Percentiles rank a stretch among this genome's conserved stretches.
phyloP scores from a whole-genome alignment of 1,140 invertebrate genomes.

The Penaeus chinensis region DNA sequence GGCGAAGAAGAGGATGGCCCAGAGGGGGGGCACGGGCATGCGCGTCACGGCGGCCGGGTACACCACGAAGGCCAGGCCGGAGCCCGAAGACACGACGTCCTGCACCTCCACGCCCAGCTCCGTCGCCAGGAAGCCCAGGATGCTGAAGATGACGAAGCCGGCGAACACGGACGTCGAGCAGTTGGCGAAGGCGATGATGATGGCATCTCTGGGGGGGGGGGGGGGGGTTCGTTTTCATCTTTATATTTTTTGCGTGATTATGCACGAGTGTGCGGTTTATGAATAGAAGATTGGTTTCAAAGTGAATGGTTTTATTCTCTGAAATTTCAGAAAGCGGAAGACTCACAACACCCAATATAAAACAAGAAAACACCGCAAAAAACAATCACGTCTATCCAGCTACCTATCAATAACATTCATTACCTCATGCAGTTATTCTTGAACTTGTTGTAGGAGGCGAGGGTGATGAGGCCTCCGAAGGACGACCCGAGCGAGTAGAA shows the following conservation, averaged over 20 bases:
- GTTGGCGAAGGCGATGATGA: slow-evolving; percentile 67
- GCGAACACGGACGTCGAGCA: slow-evolving; percentile 68
- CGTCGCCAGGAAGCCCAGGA: slow-evolving; percentile 81
- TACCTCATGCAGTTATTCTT: slow-evolving; percentile 74
- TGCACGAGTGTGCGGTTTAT: too few relatives aligned
- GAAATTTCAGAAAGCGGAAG: too few relatives aligned
- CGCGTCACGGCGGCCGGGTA: slow-evolving; percentile 68
- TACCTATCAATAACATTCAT: slow-evolving; percentile 16
- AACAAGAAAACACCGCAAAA: too few relatives aligned
- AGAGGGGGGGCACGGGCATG: slow-evolving; percentile 67
- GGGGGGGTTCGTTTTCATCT: too few relatives aligned
- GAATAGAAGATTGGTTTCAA: too few relatives aligned
- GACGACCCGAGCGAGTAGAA: slow-evolving; percentile 72
- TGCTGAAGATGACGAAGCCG: slow-evolving; percentile 69
- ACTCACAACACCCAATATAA: too few relatives aligned
- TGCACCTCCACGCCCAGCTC: slow-evolving; percentile 78
- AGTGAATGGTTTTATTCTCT: too few relatives aligned
- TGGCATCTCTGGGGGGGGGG: slow-evolving; percentile 65
- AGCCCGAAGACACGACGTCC: slow-evolving; percentile 76
- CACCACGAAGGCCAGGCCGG: slow-evolving; percentile 67
- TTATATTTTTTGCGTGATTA: too few relatives aligned
- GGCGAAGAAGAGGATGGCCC: slow-evolving; percentile 74
- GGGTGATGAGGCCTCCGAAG: slow-evolving; percentile 74
- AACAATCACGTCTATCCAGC: too few relatives aligned
- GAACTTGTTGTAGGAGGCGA: slow-evolving; percentile 74